Evolutionary conservation across 2,113 vertebrate genomes (phyloP).

Genomic region (Galemys pyrenaicus): DNA sequence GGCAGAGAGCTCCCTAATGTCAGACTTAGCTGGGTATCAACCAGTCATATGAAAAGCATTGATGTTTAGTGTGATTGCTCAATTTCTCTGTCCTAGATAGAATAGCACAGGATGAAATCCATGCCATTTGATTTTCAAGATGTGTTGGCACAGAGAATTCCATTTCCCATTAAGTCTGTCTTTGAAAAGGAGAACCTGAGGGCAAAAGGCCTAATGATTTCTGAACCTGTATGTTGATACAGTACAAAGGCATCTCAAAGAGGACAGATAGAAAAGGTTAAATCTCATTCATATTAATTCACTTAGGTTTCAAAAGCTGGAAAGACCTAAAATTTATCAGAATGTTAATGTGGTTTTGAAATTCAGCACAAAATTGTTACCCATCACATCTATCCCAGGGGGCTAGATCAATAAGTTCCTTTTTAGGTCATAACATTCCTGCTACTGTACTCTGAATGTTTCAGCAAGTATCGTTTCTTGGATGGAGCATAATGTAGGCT

Average conservation of each 20-base stretch:
- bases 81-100: not conserved
- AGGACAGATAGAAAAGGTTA: not conserved
- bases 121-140: not conserved
- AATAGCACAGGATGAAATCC: not conserved
- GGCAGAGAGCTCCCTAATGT: not conserved
- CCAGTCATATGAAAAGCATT: not conserved
- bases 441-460: not conserved
- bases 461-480: not conserved
- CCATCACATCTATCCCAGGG: not conserved
- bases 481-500: not conserved
- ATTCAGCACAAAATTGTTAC: not conserved
- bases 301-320: not conserved
- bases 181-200: not conserved
- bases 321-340: not conserved
- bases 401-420: not conserved
- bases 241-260: not conserved
- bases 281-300: not conserved
- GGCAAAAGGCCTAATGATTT: not conserved
- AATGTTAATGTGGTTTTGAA: not conserved
- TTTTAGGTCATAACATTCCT: not conserved
- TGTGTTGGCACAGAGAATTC: not conserved
- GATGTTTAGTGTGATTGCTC: not conserved
- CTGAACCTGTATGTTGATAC: not conserved
- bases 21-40: not conserved
- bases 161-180: not conserved